A percentile compares a stretch with the other conserved stretches of the same genome.
Conservation (phyloP, 2,888 invertebrate genomes). For the Spodoptera littoralis region DNA sequence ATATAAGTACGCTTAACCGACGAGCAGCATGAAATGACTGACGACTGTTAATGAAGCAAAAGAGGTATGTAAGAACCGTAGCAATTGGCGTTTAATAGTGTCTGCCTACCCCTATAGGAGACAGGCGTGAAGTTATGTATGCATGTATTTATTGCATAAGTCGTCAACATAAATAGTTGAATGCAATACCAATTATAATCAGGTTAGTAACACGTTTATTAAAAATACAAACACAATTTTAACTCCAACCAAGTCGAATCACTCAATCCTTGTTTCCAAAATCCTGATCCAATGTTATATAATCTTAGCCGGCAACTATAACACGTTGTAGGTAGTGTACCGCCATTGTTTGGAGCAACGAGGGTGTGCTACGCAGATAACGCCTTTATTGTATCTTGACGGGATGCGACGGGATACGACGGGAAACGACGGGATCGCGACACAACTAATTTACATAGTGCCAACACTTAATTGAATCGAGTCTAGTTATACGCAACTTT, state of each 20-base stretch:
- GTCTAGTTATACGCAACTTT: constrained; percentile 51
- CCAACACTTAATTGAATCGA: constrained; percentile 68
- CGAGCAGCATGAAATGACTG: no score
- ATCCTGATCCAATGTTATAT: constrained; percentile 31
- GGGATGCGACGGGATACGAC: constrained; percentile 47
- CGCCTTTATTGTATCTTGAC: constrained; percentile 67
- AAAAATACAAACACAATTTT: no score
- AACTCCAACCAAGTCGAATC: neutral
- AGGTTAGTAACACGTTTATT: no score
- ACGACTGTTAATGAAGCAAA: no score
- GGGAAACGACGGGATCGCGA: constrained; percentile 59
- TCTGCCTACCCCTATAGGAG: no score
- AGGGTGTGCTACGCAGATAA: constrained; percentile 66
- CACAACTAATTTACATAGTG: constrained; percentile 72
- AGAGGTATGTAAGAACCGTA: no score
- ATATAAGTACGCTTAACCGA: no score
- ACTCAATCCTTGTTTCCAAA: neutral
- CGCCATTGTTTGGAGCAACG: constrained; percentile 66
- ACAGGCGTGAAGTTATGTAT: no score
- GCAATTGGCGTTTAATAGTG: no score
- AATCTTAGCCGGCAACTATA: constrained; percentile 48
- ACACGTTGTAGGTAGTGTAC: constrained; percentile 50
- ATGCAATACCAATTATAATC: no score
- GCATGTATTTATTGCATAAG: no score
- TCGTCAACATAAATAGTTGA: no score